Percentiles rank a stretch among this genome's conserved stretches.
Evolutionary conservation across 1,140 invertebrate genomes (phyloP).

Genomic region (Catajapyx aquilonaris): DNA sequence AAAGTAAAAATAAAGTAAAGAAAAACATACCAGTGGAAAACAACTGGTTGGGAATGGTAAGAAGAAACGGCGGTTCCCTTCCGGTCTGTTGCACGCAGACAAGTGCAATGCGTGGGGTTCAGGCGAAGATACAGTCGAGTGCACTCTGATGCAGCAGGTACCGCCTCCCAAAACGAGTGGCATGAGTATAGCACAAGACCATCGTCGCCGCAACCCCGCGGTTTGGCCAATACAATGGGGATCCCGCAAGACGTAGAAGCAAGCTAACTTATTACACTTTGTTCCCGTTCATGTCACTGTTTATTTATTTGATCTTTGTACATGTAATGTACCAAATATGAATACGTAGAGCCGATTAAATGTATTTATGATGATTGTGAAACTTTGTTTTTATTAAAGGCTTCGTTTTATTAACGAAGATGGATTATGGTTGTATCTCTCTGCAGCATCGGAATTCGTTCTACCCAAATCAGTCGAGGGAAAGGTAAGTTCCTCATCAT

Average conservation of each 20-base stretch:
- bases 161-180: not conserved
- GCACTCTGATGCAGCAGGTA: not conserved
- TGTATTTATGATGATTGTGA: conserved; percentile 9
- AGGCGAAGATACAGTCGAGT: too few species aligned
- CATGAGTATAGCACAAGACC: not conserved
- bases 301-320: conserved; percentile 12
- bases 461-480: too few species aligned
- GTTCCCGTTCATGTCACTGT: not conserved
- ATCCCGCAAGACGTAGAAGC: not conserved
- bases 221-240: not conserved
- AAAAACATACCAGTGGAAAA: too few species aligned
- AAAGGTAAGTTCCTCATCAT: too few species aligned
- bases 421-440: too few species aligned
- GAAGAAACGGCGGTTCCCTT: too few species aligned
- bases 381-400: conserved; percentile 5
- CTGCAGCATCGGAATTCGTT: too few species aligned
- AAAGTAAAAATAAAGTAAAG: too few species aligned
- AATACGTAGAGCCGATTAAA: conserved; percentile 8
- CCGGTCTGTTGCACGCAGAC: too few species aligned
- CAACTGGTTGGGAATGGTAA: too few species aligned
- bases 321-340: conserved; percentile 11
- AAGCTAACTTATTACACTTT: not conserved
- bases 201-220: not conserved
- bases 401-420: conserved; percentile 3
- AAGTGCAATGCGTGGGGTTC: too few species aligned